phyloP scores from a whole-genome alignment of 1,140 invertebrate species.

The Globodera rostochiensis region DNA sequence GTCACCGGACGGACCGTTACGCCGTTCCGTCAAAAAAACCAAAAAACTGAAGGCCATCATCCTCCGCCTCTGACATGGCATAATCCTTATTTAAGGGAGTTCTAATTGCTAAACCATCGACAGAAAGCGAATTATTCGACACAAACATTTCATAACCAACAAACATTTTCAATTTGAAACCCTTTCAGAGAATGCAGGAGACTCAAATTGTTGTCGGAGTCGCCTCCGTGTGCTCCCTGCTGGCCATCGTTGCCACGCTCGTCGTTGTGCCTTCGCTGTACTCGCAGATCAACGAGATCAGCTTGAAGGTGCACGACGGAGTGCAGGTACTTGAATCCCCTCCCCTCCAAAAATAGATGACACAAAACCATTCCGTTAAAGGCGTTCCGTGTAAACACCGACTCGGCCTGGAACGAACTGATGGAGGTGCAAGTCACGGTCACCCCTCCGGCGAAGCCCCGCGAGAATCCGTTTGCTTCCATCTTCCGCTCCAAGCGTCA shows the following conservation, averaged over 20 bases:
- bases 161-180: background rate
- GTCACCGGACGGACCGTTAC: background rate
- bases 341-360: background rate
- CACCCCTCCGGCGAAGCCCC: constrained; percentile 43
- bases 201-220: constrained; percentile 44
- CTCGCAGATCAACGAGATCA: constrained; percentile 41
- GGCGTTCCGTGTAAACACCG: constrained; percentile 45
- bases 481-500: constrained; percentile 48
- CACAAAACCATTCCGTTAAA: background rate
- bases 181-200: constrained; percentile 37
- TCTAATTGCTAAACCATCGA: background rate
- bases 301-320: constrained; percentile 40
- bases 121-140: background rate
- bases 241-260: constrained; percentile 39
- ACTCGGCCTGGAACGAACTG: constrained; percentile 48
- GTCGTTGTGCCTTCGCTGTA: constrained; percentile 45
- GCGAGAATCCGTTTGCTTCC: constrained; percentile 46
- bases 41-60: background rate
- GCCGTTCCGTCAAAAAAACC: background rate
- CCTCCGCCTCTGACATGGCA: background rate
- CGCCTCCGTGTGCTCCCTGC: constrained; percentile 39
- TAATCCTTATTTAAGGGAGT: background rate
- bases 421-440: constrained; percentile 53
- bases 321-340: constrained; percentile 28
- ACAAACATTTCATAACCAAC: background rate